Evolutionary conservation across 2,797 vertebrate genomes (phyloP).

Genomic region (Mastacembelus armatus): DNA sequence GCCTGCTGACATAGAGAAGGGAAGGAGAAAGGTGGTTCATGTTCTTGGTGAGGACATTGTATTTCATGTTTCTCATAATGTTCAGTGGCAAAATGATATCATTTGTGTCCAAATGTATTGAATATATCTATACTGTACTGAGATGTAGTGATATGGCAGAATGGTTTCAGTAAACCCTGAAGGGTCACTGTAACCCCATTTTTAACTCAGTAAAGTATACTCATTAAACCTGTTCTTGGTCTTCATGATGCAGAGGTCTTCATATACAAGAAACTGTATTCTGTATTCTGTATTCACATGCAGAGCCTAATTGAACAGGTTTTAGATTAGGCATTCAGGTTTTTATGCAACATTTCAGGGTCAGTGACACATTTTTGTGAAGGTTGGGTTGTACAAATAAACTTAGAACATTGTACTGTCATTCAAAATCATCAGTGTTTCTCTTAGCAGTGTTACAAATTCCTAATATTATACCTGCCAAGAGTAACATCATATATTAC

Average conservation of each 20-base stretch:
- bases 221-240: not conserved
- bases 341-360: not conserved
- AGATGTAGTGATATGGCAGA: not conserved
- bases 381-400: not conserved
- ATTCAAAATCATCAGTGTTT: no score
- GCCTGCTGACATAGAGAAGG: constrained; percentile 77
- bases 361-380: not conserved
- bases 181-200: not conserved
- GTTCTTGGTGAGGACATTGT: constrained; percentile 87
- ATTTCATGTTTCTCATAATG: not conserved
- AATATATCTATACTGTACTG: not conserved
- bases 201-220: not conserved
- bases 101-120: not conserved
- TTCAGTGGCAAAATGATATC: not conserved
- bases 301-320: no score
- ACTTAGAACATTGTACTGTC: no score
- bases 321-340: not conserved
- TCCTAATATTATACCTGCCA: no score
- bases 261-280: not conserved
- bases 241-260: not conserved
- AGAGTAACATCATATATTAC: no score
- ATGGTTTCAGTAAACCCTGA: not conserved
- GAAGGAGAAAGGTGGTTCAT: constrained; percentile 90
- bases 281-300: no score
- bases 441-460: no score